phyloP scores from a whole-genome alignment of 2,888 invertebrate genomes.

The Xylota sylvarum region DNA sequence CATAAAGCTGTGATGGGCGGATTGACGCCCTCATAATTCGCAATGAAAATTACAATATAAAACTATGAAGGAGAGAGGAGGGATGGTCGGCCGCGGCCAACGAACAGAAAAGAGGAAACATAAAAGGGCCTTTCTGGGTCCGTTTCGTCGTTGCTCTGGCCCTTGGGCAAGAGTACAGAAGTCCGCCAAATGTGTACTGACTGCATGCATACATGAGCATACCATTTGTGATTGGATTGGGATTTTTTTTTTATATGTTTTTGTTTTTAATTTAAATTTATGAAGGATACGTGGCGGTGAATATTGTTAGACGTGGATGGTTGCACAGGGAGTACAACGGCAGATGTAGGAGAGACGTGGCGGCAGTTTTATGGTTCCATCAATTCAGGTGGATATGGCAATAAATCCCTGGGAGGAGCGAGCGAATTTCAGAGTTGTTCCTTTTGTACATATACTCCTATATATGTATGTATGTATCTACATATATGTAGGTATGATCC shows the following conservation, averaged over 20 bases:
- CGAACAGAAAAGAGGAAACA: slow-evolving; percentile 55
- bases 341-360: slow-evolving; percentile 47
- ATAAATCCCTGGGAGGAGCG: slow-evolving; percentile 76
- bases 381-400: slow-evolving; percentile 76
- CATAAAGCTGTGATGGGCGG: slow-evolving; percentile 76
- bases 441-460: slow-evolving; percentile 3
- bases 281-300: slow-evolving; percentile 70
- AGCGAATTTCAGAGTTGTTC: slow-evolving; percentile 37
- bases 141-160: slow-evolving; percentile 37
- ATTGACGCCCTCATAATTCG: slow-evolving; percentile 77
- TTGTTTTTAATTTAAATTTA: slow-evolving; percentile 77
- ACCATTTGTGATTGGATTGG: slow-evolving; percentile 75
- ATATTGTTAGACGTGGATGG: slow-evolving; percentile 63
- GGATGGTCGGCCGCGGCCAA: slow-evolving; percentile 14
- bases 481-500: slow-evolving; percentile 24
- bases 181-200: slow-evolving; percentile 57
- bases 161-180: slow-evolving; percentile 55
- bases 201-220: slow-evolving; percentile 37
- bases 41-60: slow-evolving; percentile 74
- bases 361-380: slow-evolving; percentile 71
- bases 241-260: slow-evolving; percentile 61
- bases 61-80: slow-evolving; percentile 17
- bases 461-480: background rate
- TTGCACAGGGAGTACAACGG: slow-evolving; percentile 17
- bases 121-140: slow-evolving; percentile 71